These are phyloP conservation scores for Chiroxiphia lanceolata DNA, from an alignment of 2,797 vertebrate species.

Conservation along the genomic window DNA sequence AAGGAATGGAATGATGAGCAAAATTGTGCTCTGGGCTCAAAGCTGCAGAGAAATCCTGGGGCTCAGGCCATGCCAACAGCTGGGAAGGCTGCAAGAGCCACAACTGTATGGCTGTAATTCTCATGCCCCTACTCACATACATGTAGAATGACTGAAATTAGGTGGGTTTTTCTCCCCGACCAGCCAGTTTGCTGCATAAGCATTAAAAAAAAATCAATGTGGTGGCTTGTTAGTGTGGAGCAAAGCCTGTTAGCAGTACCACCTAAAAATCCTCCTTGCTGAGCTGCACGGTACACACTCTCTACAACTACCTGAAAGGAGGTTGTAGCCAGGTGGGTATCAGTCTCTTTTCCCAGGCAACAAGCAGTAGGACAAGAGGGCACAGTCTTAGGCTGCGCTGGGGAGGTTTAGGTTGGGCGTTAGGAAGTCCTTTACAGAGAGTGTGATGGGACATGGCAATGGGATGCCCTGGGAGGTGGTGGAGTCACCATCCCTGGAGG, in stretches of 20 bases:
- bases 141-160: not conserved
- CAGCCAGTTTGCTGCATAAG: not conserved
- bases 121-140: accelerated
- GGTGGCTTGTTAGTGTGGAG: accelerated
- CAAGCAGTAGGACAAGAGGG: no score
- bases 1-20: not conserved
- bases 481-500: no score
- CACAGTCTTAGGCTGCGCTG: no score
- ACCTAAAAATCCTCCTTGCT: not conserved
- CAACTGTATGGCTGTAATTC: not conserved
- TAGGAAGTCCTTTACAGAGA: no score
- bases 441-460: no score
- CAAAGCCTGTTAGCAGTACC: not conserved
- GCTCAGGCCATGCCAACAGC: accelerated
- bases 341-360: no score
- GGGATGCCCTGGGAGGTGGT: no score
- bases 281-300: not conserved
- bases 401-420: no score
- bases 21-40: accelerated
- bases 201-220: not conserved
- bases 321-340: no score
- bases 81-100: not conserved
- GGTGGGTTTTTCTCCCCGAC: accelerated
- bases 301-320: no score
- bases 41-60: not conserved